Evolutionary conservation across 1,140 invertebrate species (phyloP), one percentile per base, ranked within the genome.

Genomic region (Limonius californicus): DNA sequence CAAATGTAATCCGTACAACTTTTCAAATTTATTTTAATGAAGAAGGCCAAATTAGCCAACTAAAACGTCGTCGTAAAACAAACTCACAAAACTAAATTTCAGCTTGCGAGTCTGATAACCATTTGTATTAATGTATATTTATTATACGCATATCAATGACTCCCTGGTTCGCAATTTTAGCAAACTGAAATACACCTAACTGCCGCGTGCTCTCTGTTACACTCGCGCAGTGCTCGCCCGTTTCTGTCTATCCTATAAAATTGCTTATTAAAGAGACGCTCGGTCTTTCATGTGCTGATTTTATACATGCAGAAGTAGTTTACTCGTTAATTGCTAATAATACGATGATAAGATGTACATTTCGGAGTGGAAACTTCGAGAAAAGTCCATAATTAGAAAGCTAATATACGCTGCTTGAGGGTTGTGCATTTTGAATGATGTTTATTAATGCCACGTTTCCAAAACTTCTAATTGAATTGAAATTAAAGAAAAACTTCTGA

Each of bases 1-100:
- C 35, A 39, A 12, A 9, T 14, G n/a, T 9, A n/a, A 12, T 27
- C 9, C 3, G 23, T 27, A 14, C 2, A 39, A 39, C 35, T 39
- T 39, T 39, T 39, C 35, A 39, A 39, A 39, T 39, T 39, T 39
- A 39, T 39, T 39, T 39, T 39, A 39, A 39, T 39, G 35, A 39
- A 39, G 35, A 14, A 39, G 35, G 11, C 35, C 8, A 39, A 39
- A 39, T 39, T 39, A 39, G n/a, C 7, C 35, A 39, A 39, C 35
- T 39, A 39, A 39, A 39, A 11, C n/a, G 2, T 39, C 35, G 35
- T 39, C 35, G n/a, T 39, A 27, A 39, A 39, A 39, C 35, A 39
- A 39, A 39, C 35, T 39, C 35, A 39, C 35, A 39, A 39, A 39
- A 39, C 35, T 39, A 39, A 39, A 39, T 39, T 39, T 39, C 35